These are phyloP conservation scores for Mastacembelus armatus DNA, from an alignment of 2,797 vertebrate species.

Conservation along the genomic window DNA sequence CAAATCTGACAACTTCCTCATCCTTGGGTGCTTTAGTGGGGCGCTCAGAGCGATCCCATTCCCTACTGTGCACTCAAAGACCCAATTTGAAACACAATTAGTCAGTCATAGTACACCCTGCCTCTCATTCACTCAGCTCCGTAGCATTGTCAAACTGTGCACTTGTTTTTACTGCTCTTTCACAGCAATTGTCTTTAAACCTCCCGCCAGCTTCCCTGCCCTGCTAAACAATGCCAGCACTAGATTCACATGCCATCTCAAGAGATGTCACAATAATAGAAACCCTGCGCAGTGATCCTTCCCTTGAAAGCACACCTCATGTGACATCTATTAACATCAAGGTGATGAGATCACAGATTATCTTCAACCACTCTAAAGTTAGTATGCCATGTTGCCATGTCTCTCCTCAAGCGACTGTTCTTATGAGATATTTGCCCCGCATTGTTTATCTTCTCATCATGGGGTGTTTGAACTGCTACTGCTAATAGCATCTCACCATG, in stretches of 20 bases:
- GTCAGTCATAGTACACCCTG: conserved; percentile 67
- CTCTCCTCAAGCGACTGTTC: conserved; percentile 8
- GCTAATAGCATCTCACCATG: neutral
- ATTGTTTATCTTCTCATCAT: conserved; percentile 4
- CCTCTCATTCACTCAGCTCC: conserved; percentile 55
- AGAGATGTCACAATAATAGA: conserved; percentile 84
- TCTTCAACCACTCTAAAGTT: conserved; percentile 40
- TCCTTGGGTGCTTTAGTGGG: conserved; percentile 77
- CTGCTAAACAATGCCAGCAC: conserved; percentile 72
- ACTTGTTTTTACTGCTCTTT: conserved; percentile 49
- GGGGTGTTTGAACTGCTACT: neutral
- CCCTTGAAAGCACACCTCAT: conserved; percentile 77
- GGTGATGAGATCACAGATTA: conserved; percentile 75
- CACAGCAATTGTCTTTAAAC: conserved; percentile 63
- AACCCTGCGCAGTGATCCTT: conserved; percentile 74
- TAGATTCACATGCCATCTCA: conserved; percentile 67
- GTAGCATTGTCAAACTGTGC: conserved; percentile 54
- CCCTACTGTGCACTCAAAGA: conserved; percentile 81
- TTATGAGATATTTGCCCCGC: too few species aligned
- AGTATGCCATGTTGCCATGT: conserved; percentile 24
- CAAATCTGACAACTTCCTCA: conserved; percentile 87
- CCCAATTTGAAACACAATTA: conserved; percentile 87
- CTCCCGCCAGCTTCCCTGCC: conserved; percentile 57
- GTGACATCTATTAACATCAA: conserved; percentile 82
- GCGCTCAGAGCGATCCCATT: conserved; percentile 80